phyloP scores from a whole-genome alignment of 2,113 vertebrate genomes.

The Grantiella picta region DNA sequence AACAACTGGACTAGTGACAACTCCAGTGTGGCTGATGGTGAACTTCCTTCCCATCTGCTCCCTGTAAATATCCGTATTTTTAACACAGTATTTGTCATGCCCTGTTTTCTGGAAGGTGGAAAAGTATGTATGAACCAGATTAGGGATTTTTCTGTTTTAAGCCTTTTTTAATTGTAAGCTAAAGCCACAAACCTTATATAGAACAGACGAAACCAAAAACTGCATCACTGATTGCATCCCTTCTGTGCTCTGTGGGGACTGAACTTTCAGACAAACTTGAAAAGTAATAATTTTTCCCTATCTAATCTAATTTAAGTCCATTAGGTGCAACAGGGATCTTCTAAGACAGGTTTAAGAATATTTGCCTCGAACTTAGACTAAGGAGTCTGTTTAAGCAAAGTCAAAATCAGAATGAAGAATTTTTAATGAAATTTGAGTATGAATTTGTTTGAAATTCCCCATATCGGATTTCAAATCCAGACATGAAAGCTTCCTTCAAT shows the following conservation, averaged over 20 bases:
- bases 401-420: background rate
- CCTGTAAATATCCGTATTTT: background rate
- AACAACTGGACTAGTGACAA: background rate
- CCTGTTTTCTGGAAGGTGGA: background rate
- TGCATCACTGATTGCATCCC: background rate
- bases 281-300: background rate
- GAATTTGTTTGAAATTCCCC: background rate
- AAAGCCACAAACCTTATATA: background rate
- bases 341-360: background rate
- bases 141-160: background rate
- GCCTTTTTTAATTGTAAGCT: background rate
- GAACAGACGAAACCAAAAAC: background rate
- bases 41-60: background rate
- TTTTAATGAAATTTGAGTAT: background rate
- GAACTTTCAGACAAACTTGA: background rate
- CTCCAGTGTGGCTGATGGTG: background rate
- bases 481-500: background rate
- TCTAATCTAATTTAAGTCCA: background rate
- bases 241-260: background rate
- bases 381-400: background rate
- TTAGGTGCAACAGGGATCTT: background rate
- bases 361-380: background rate
- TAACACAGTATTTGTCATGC: background rate
- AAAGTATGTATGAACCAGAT: background rate
- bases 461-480: background rate